Evolutionary conservation across 2,797 vertebrate genomes (phyloP), one percentile per base, ranked within the genome.

Genomic region (Macroramphosus scolopax): DNA sequence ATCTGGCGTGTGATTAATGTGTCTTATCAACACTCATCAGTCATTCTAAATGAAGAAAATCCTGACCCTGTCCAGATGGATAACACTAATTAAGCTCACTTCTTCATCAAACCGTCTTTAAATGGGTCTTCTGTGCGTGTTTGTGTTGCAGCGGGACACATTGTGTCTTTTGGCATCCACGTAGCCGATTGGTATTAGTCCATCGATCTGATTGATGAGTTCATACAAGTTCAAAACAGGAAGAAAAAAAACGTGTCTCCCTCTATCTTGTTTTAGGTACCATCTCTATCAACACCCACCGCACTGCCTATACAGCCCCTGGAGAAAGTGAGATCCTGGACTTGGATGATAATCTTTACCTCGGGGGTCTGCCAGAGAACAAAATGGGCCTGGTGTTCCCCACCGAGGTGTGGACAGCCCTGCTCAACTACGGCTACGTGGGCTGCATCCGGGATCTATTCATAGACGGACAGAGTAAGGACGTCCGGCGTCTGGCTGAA

Each of bases 281-380:
- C 39, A 97, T 99, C 87, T 97, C 96, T 51, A 93, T 99, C 84
- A 98, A 99, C 82, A 96, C 92, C 0, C 64, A 95, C 28, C 95
- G 96, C 3, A 95, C 93, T 0, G 94, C 94, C 3, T 99, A 97
- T 49, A 96, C 94, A 0, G 93, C 95, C 16, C 95, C 95, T 0
- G 96, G 96, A 0, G 96, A 98, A 86, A 99, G 95, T 67, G 96
- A 99, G 81, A 96, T 99, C 67, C 87, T 99, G 63, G 96, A 99
- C 74, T 86, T 99, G 70, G 96, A 98, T 65, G 96, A 98, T 71
- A 94, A 95, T 71, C 80, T 99, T 28, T 99, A 97, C 74, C 89
- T 99, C 13, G 96, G 96, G 48, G 96, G 96, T 36, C 88, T 99
- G 61, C 96, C 96, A 8, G 96, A 98, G 85, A 98, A 98, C 66